Base-by-base conservation (phyloP, 1,140 invertebrate species). In the Caenorhabditis tropicalis region DNA sequence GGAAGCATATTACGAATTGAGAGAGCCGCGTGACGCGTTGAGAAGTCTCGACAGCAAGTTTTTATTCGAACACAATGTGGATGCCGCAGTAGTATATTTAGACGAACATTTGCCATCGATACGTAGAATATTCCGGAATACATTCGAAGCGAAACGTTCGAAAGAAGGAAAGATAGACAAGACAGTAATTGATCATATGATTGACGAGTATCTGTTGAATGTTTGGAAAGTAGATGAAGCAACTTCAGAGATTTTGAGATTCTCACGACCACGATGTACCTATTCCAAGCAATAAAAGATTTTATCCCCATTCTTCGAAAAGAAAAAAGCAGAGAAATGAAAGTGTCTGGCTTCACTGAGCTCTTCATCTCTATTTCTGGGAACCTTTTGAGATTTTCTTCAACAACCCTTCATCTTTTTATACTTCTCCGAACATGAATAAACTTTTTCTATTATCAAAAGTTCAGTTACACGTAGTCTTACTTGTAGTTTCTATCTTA, bases 1-100 rank as follows among this genome's bases (percentile, higher is more conserved):
- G 6, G 33, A 79, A 31, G 70, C 70, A 79, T 79, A 79, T 21
- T 79, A 79, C 24, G 70, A 79, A 9, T 31, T 79, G 31, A 79
- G n/a, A 48, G 33, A 43, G 12, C 33, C 33, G 24, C 33, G 70
- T 19, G 12, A 9, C 19, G 12, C 12, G 31, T 29, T 12, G n/a
- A n/a, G 29, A 29, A 70, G 60, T 33, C 21, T 79, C 12, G 33
- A 79, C n/a, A 21, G 33, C 19, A 39, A 39, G 7, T 43, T 16
- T n/a, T 79, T 79, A 21, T 79, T 43, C n/a, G 70, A 79, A n/a
- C 31, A 43, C 21, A 79, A 43, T 43, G 31, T 79, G 12, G 15
- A 9, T 6, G n/a, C 70, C 2, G 31, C 15, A 2, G 29, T 79
- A 0, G 33, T 10, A 43, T 79, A 9, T 21, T 21, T 79, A 36